Evolutionary conservation across 2,888 invertebrate species (phyloP).

Genomic region (Ichneumoninae sp.): DNA sequence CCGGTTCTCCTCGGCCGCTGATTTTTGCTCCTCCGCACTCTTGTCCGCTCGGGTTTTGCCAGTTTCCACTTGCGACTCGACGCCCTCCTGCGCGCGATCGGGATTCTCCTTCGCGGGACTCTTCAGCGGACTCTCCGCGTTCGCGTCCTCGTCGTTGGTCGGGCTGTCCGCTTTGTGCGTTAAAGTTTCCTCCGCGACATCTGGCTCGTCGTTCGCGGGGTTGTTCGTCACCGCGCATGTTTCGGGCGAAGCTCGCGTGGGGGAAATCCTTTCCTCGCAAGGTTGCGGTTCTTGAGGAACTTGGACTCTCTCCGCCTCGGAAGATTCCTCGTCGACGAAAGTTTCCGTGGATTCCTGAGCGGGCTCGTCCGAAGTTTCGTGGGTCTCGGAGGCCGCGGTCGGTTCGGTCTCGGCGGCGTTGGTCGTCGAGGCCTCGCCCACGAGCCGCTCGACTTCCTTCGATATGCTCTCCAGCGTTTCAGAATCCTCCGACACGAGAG

Average conservation of each 20-base stretch:
- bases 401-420: slow-evolving; percentile 6
- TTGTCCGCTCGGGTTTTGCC: slow-evolving; percentile 44
- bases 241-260: not conserved
- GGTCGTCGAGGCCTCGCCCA: slow-evolving; percentile 69
- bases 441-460: slow-evolving; percentile 78
- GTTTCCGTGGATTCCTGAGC: slow-evolving; percentile 29
- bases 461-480: slow-evolving; percentile 82
- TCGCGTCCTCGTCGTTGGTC: slow-evolving; percentile 14
- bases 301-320: slow-evolving; percentile 19
- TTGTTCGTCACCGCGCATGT: not conserved
- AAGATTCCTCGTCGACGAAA: not conserved
- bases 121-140: slow-evolving; percentile 8
- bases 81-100: slow-evolving; percentile 37
- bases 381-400: slow-evolving; percentile 2
- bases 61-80: slow-evolving; percentile 32
- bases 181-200: slow-evolving; percentile 6
- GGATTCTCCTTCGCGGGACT: slow-evolving; percentile 33
- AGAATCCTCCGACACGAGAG: slow-evolving; percentile 71
- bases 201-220: not conserved
- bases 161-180: slow-evolving; percentile 25
- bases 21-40: slow-evolving; percentile 70
- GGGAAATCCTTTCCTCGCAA: not conserved
- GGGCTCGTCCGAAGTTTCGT: not conserved
- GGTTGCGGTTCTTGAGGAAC: not conserved
- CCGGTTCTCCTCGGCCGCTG: slow-evolving; percentile 74